Base-by-base conservation (phyloP, 2,797 vertebrate species). In the Oryzias sinensis region DNA sequence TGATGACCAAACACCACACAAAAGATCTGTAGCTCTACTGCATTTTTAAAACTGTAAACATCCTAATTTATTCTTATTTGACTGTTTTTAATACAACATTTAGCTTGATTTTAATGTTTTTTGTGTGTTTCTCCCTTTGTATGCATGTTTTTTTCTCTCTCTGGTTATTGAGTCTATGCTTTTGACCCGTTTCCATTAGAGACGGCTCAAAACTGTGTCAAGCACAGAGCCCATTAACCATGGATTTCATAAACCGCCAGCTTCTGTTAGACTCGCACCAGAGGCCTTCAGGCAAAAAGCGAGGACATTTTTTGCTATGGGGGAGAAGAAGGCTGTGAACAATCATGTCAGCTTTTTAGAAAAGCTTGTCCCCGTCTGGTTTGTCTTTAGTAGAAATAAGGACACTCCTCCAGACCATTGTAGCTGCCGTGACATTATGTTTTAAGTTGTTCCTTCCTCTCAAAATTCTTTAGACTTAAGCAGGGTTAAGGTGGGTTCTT, bases 211-310 rank as follows among this genome's bases (percentile, higher is more conserved):
- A 74, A 81, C 63, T 65, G 66, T 79, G 81, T 81, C 78, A 82
- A 72, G 78, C 62, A 43, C 73, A 65, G 72, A 84, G 63, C 80
- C 74, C 67, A 76, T 87, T 87, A 86, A 87, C 76, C 74, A 82
- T 83, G 46, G 65, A 80, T 86, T 82, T 74, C 72, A 68, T 78
- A 22, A 70, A 69, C 64, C 58, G 72, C 62, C 69, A 79, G 67
- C 65, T 76, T 68, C 62, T 68, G 72, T 77, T 77, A 63, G 65
- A 56, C 60, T 63, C 48, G 42, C 56, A 68, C 49, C 62, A 72
- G 64, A 59, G 44, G 80, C 70, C 74, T 57, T 4, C 41, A 72
- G 74, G 68, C 62, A 4, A 55, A 58, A 54, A 68, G 48, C 18
- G 27, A 60, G 49, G 42, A 59, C 53, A 42, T 53, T 61, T n/a